phyloP scores from a whole-genome alignment of 2,888 invertebrate genomes.

The Apamea epomidion region DNA sequence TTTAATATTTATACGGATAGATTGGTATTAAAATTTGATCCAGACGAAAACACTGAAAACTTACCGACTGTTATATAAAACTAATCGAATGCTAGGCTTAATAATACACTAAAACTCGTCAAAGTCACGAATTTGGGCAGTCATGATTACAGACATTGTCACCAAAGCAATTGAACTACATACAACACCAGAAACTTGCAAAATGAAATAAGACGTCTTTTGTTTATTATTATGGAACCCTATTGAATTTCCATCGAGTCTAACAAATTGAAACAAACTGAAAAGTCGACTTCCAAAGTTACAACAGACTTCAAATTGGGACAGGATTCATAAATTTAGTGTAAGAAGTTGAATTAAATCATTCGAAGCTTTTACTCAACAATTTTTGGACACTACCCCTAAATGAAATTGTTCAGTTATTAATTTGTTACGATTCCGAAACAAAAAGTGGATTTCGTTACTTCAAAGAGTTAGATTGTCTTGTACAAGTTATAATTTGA shows the following conservation, averaged over 20 bases:
- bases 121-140: conserved; percentile 50
- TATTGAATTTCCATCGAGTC: conserved; percentile 83
- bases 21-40: background rate
- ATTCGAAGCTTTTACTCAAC: conserved; percentile 78
- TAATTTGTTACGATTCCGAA: conserved; percentile 74
- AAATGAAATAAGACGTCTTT: conserved; percentile 77
- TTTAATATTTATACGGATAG: background rate
- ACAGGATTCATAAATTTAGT: conserved; percentile 85
- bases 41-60: background rate
- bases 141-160: conserved; percentile 58
- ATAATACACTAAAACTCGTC: conserved; percentile 33
- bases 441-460: conserved; percentile 71
- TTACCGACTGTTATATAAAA: no score
- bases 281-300: conserved; percentile 83
- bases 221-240: conserved; percentile 79
- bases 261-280: conserved; percentile 88
- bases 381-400: conserved; percentile 74
- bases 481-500: conserved; percentile 71
- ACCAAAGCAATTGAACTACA: conserved; percentile 61
- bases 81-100: background rate
- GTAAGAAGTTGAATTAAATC: conserved; percentile 86
- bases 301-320: conserved; percentile 78
- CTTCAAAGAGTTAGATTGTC: conserved; percentile 68
- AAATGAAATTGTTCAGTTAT: conserved; percentile 77
- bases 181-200: conserved; percentile 56